phyloP scores from a whole-genome alignment of 2,888 invertebrate species.

The Rhopalosiphum nymphaeae region DNA sequence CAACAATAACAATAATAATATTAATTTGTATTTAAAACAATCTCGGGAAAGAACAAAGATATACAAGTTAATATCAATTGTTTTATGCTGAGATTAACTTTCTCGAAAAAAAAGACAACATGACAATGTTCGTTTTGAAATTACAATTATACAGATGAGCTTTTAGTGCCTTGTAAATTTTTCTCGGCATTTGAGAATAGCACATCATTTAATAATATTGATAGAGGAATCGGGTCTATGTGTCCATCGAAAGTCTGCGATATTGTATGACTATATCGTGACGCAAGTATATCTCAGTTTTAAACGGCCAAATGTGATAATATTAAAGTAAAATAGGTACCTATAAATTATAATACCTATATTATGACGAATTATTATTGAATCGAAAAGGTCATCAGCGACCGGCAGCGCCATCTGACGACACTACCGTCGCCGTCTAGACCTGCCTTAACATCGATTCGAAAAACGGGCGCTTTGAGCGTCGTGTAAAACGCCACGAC shows the following conservation, averaged over 20 bases:
- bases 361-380: too few relatives aligned
- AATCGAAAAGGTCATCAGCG: neutral
- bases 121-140: too few relatives aligned
- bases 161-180: neutral
- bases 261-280: too few relatives aligned
- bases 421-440: neutral
- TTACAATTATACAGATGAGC: neutral
- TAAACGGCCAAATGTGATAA: neutral
- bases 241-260: too few relatives aligned
- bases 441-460: constrained; percentile 30
- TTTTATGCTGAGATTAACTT: too few relatives aligned
- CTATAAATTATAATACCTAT: too few relatives aligned
- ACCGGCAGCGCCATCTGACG: neutral
- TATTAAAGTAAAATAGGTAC: neutral
- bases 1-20: too few relatives aligned
- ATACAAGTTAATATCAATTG: too few relatives aligned
- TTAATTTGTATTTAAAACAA: too few relatives aligned
- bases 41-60: too few relatives aligned
- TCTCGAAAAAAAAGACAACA: too few relatives aligned
- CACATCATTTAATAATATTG: neutral
- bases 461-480: neutral
- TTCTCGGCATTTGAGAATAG: neutral
- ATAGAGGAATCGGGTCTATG: neutral
- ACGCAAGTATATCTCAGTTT: neutral
- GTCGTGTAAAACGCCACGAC: neutral